These are phyloP conservation scores for Abrostola triplasia DNA, from an alignment of 2,888 invertebrate species.

Conservation along the genomic window DNA sequence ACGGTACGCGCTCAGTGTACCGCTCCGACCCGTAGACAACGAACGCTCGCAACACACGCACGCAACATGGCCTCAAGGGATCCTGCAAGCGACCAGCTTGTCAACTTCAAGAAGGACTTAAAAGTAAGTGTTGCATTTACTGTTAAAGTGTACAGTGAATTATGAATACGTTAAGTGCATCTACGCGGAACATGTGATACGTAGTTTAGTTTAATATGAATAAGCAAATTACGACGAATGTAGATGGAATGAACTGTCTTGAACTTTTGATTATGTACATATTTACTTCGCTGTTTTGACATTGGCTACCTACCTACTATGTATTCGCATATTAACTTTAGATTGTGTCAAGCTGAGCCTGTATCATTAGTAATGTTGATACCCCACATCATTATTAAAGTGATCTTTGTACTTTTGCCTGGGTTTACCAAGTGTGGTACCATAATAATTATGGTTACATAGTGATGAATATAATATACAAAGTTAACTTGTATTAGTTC, in stretches of 20 bases:
- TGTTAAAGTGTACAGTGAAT: conserved; percentile 19
- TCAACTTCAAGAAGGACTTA: conserved; percentile 87
- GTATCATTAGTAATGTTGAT: conserved; percentile 37
- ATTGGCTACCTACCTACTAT: conserved; percentile 8
- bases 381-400: conserved; percentile 27
- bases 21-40: conserved; percentile 60
- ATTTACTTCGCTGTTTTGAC: conserved; percentile 9
- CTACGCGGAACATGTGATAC: conserved; percentile 14
- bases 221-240: conserved; percentile 9
- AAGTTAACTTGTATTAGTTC: neutral
- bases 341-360: conserved; percentile 48
- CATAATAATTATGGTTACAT: conserved; percentile 25
- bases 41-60: conserved; percentile 27
- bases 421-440: conserved; percentile 25
- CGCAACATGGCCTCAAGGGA: conserved; percentile 84
- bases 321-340: conserved; percentile 22
- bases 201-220: neutral
- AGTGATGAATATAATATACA: conserved; percentile 9
- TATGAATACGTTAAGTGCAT: conserved; percentile 19
- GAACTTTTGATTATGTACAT: neutral
- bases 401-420: conserved; percentile 54
- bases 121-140: conserved; percentile 83
- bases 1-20: conserved; percentile 75
- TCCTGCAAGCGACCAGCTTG: conserved; percentile 90
- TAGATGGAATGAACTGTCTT: conserved; percentile 7